Conservation (phyloP, 1,140 invertebrate species). For the Sinella curviseta region DNA sequence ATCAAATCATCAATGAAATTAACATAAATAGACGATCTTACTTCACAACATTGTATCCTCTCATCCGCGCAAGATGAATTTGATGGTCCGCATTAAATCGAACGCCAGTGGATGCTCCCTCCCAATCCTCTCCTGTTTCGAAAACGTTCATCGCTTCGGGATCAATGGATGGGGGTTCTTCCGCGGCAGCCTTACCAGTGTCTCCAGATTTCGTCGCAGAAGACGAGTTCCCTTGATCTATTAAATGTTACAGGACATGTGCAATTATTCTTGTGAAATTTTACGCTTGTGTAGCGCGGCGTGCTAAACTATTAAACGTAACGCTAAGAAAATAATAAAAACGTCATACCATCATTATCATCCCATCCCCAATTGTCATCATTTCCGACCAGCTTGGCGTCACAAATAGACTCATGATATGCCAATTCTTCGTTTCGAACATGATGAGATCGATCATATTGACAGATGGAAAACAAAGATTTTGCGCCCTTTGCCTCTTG, state of each 20-base stretch:
- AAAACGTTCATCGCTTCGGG: not conserved
- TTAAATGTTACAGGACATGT: not conserved
- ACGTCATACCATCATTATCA: not conserved
- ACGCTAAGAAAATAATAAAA: too few relatives aligned
- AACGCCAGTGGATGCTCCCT: not conserved
- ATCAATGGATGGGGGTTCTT: not conserved
- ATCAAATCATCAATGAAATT: not conserved
- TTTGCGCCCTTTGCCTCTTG: not conserved
- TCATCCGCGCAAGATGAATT: not conserved
- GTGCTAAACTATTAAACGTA: too few relatives aligned
- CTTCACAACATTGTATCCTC: not conserved
- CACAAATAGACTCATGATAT: slow-evolving; percentile 3
- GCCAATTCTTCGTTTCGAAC: not conserved
- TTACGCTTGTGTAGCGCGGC: too few relatives aligned
- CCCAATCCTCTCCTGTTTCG: not conserved
- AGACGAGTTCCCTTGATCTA: not conserved
- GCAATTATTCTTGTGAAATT: not conserved
- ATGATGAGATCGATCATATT: not conserved
- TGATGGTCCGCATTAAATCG: not conserved
- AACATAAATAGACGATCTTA: not conserved
- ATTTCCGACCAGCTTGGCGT: not conserved
- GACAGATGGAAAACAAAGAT: slow-evolving; percentile 7
- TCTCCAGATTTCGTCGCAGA: not conserved
- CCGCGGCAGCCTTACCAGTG: not conserved
- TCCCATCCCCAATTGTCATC: not conserved